These are phyloP conservation scores for Sarotherodon lohbergeri DNA, from an alignment of 2,113 vertebrate species.

Conservation along the genomic window DNA sequence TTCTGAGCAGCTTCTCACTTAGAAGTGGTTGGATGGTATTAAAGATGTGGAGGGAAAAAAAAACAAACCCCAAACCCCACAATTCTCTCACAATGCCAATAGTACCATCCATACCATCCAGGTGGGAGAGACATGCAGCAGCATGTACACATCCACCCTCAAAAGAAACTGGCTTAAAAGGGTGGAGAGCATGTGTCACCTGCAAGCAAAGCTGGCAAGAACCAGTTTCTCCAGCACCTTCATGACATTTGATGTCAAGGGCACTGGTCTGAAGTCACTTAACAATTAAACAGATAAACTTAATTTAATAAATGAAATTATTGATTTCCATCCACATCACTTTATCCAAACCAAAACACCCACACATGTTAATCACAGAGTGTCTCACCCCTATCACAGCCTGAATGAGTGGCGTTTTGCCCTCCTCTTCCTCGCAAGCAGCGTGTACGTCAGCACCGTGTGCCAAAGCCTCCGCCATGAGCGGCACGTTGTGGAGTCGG, in stretches of 20 bases:
- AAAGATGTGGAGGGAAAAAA: background rate
- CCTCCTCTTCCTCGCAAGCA: slow-evolving; percentile 79
- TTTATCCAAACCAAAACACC: background rate
- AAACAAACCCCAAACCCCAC: background rate
- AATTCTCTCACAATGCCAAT: background rate
- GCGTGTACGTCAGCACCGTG: slow-evolving; percentile 90
- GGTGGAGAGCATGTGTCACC: background rate
- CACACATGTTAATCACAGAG: background rate
- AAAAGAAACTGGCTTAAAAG: background rate
- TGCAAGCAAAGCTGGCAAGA: background rate
- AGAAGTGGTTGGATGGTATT: background rate
- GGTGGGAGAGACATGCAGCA: background rate
- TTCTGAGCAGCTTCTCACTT: background rate
- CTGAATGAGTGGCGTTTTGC: slow-evolving; percentile 89
- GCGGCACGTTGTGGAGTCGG: slow-evolving; percentile 82
- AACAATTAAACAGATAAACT: background rate
- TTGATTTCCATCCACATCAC: background rate
- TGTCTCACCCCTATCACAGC: slow-evolving; percentile 87
- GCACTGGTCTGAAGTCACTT: background rate
- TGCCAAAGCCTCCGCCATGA: slow-evolving; percentile 94
- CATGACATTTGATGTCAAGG: background rate
- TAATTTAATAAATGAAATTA: background rate
- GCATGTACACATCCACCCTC: background rate
- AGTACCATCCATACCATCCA: background rate
- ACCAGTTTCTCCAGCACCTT: background rate